Evolutionary conservation across 2,113 vertebrate genomes (phyloP), one percentile per base, ranked within the genome.

Genomic region (Rhodinocichla rosea): DNA sequence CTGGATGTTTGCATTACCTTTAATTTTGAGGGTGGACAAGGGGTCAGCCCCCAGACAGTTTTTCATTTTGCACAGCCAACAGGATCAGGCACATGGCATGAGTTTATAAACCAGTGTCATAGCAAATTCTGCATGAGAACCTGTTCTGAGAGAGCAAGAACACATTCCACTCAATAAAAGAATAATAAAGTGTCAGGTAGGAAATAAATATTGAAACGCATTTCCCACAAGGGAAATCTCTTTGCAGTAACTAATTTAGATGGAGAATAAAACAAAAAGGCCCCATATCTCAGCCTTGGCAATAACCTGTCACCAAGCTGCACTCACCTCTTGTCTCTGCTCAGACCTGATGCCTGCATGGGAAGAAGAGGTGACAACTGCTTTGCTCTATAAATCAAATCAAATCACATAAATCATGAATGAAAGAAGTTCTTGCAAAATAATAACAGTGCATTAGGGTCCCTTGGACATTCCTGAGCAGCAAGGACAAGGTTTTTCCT

Each of bases 201-300:
- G 91, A 94, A 96, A 97, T 96, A 96, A 96, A 95, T 93, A 94
- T 91, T 93, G 95, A 96, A 96, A 89, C 2, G 69, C 87, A 96
- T 94, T 94, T 95, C 89, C 86, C 94, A 95, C 94, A 39, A 55
- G 91, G 96, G 95, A 97, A 95, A 96, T 95, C 68, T 94, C 69
- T 87, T 82, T 92, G 78, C 83, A 89, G 92, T 94, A 96, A 96
- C 89, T 96, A 94, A 96, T 97, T 94, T 89, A 93, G 90, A 84
- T 76, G 86, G 81, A 89, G 81, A 93, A 96, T 94, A 95, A 96
- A 96, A 87, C 64, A 91, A 94, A 96, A 95, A 95, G 81, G 65
- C 10, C 30, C 53, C 50, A 73, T 96, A 94, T 79, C 89, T 96
- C 92, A 93, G 16, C 65, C 62, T n/a, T n/a, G 53, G 83, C 86